Conservation (phyloP, 1,140 invertebrate genomes). For the Sweltsa coloradensis region DNA sequence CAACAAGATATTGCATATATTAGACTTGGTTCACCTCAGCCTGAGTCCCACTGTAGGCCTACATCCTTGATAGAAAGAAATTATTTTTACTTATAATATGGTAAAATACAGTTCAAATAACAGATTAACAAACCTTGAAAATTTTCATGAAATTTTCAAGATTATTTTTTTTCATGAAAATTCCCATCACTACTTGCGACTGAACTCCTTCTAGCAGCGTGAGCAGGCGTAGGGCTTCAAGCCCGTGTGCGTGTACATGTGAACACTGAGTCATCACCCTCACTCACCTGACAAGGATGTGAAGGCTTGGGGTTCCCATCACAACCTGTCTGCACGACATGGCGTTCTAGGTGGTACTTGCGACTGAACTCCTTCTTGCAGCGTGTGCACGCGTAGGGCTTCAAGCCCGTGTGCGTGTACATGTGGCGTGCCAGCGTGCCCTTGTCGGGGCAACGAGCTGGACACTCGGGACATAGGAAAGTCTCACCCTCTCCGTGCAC, state of each 20-base stretch:
- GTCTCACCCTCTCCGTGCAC: conserved; percentile 32
- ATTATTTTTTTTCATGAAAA: too few species aligned
- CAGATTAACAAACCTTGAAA: too few species aligned
- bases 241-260: conserved; percentile 44
- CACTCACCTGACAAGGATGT: conserved; percentile 44
- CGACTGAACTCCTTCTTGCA: conserved; percentile 56
- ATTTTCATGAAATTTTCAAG: too few species aligned
- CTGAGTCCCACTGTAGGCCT: too few species aligned
- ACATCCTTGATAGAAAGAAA: too few species aligned
- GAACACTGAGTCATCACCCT: too few species aligned
- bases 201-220: conserved; percentile 51
- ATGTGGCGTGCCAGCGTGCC: conserved; percentile 37
- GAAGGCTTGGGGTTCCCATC: conserved; percentile 42
- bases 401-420: conserved; percentile 33
- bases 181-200: conserved; percentile 62
- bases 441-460: conserved; percentile 33
- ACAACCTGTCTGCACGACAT: conserved; percentile 59
- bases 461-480: conserved; percentile 34
- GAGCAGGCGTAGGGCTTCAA: conserved; percentile 40
- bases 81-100: too few species aligned
- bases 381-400: conserved; percentile 38
- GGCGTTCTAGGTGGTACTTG: conserved; percentile 62
- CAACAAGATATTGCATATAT: too few species aligned
- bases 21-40: too few species aligned
- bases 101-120: too few species aligned